These are phyloP conservation scores for Pongo pygmaeus DNA, from an alignment of 2,113 vertebrate species.

Conservation along the genomic window DNA sequence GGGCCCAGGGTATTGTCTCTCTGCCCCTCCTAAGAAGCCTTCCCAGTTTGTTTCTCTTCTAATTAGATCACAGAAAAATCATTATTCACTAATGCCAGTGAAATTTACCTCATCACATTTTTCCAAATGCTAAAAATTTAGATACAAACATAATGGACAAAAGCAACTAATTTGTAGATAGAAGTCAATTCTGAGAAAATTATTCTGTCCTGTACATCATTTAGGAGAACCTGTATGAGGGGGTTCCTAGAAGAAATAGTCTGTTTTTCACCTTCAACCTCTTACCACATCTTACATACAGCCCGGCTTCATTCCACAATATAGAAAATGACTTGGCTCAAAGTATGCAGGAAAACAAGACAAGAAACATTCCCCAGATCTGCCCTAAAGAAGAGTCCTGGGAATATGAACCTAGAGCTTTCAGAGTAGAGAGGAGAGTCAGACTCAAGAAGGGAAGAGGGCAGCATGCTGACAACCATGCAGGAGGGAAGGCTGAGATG, in stretches of 20 bases:
- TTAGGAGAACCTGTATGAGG: not conserved
- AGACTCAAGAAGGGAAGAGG: slow-evolving; percentile 35
- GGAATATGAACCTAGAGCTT: not conserved
- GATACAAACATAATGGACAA: not conserved
- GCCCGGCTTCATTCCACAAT: not conserved
- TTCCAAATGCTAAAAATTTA: not conserved
- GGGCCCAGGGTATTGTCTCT: not conserved
- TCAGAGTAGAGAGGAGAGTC: not conserved
- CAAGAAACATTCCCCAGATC: not conserved
- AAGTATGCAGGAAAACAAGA: slow-evolving; percentile 16
- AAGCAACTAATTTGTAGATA: not conserved
- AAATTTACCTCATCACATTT: not conserved
- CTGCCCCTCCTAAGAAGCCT: not conserved
- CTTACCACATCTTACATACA: not conserved
- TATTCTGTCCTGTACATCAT: not conserved
- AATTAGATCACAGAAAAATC: not conserved
- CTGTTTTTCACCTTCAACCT: not conserved
- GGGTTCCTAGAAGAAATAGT: not conserved
- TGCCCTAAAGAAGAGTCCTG: not conserved
- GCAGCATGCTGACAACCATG: slow-evolving; percentile 76
- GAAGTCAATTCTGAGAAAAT: not conserved
- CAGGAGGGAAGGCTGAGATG: slow-evolving; percentile 76
- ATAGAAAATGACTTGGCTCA: not conserved
- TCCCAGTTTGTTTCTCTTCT: not conserved
- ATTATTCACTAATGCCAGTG: not conserved